Base-by-base conservation (phyloP, 2,797 vertebrate species). In the Danio choprae region DNA sequence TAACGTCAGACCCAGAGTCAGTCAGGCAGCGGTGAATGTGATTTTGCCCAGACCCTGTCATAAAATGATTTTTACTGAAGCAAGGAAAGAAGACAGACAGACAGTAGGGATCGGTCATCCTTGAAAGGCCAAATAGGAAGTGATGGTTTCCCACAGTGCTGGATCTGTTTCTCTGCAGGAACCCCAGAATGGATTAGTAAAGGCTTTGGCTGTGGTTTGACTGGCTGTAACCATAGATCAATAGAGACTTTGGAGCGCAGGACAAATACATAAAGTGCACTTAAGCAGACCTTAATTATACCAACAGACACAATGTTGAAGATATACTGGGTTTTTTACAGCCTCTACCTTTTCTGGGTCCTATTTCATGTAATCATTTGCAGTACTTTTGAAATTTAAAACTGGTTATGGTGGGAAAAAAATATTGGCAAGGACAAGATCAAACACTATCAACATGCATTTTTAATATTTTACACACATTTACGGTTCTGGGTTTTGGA, bases 131-230 rank as follows among this genome's bases (percentile, higher is more conserved):
- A 69, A 55, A 74, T 69, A 77, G 64, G 70, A 73, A 81, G 74
- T 51, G 48, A 79, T 51, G 75, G 71, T 67, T 53, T 81, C 82
- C 80, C 69, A 80, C 51, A 12, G 73, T 53, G 80, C 53, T 74
- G 51, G 74, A 78, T 84, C 74, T 81, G 77, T 83, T 84, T 75
- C 81, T 74, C 83, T 55, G 80, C 55, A 64, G 83, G 77, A 74
- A 80, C 62, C 67, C 41, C 41, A 70, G 77, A 80, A 77, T 81
- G 62, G 82, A 86, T 86, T 84, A 84, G 69, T 60, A 80, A 83
- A 79, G 68, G 63, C 68, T 77, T 80, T 74, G 81, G 51, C 71
- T 82, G 60, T 71, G 71, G 73, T 77, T 77, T 77, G 80, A 82
- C 80, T 77, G 77, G 40, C 73, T 50, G 16, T 67, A 82, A 74